Evolutionary conservation across 2,888 invertebrate genomes (phyloP).

Genomic region (Aleiodes alternator): DNA sequence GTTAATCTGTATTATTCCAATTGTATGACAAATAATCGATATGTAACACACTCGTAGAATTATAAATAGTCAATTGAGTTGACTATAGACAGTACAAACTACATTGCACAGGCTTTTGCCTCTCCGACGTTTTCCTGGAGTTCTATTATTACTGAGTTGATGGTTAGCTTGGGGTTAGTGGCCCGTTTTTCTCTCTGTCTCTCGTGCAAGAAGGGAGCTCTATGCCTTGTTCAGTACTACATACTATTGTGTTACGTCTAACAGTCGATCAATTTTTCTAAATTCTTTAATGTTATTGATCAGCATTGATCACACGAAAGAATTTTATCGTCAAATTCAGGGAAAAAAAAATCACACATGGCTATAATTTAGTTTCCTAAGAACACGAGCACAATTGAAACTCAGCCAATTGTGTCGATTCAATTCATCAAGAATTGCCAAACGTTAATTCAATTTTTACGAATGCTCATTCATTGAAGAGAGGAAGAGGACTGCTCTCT

Average conservation of each 20-base stretch:
- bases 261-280: neutral
- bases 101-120: constrained; percentile 29
- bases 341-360: too few relatives aligned
- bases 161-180: constrained; percentile 52
- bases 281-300: neutral
- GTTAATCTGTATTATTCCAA: neutral
- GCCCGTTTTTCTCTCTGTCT: constrained; percentile 18
- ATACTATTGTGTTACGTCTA: neutral
- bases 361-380: neutral
- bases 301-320: too few relatives aligned
- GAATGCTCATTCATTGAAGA: constrained; percentile 14
- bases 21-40: constrained; percentile 32
- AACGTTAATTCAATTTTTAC: constrained; percentile 43
- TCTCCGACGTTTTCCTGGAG: constrained; percentile 48
- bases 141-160: constrained; percentile 55
- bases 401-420: too few relatives aligned
- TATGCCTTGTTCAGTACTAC: neutral
- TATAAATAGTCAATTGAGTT: constrained; percentile 45
- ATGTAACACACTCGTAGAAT: constrained; percentile 36
- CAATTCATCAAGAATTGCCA: neutral
- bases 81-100: neutral
- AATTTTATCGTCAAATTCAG: neutral
- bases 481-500: neutral
- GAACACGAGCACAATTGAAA: too few relatives aligned
- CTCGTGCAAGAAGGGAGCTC: neutral